Evolutionary conservation across 2,888 invertebrate species (phyloP), one percentile per base, ranked within the genome.

Genomic region (Fragum fragum): DNA sequence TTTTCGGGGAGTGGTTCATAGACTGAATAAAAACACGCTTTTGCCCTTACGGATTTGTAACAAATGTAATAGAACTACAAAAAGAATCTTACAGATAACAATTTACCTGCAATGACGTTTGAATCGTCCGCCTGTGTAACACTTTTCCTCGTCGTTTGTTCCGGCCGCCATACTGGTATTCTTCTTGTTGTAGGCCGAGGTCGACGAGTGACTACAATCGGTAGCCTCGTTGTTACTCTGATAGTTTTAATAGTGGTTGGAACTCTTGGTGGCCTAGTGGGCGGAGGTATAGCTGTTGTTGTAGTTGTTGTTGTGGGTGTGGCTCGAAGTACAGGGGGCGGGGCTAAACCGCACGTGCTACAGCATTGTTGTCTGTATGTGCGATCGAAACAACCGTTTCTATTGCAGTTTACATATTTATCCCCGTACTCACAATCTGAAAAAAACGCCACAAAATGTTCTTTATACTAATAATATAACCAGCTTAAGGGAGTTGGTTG

Each of bases 341-440:
- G 85, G 16, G 85, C 85, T 23, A 78, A 26, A 11, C 87, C 83
- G 69, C 89, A 89, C 36, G 89, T 88, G 69, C 86, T 79, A 66
- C 89, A 89, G 42, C 89, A 89, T 11, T 81, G 63, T 6, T 70
- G 71, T 23, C 81, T 61, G 47, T 89, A 88, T 9, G 61, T 59
- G 2, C 73, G 57, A 32, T 84, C 79, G n/a, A 53, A 73, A 75
- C 89, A 89, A 11, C 68, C 59, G 0, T 72, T 18, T 1, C 57
- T 52, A 26, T 69, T 63, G 52, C 87, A 86, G 9, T 81, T 78
- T 5, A 76, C 68, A 39, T 69, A 81, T 23, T 83, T 79, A 61
- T 89, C 89, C 0, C 87, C 87, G 59, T 80, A 89, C 39, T 87
- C 85, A 73, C 89, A 89, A 57, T 76, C 89, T 89, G 69, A n/a